Evolutionary conservation across 2,888 invertebrate species (phyloP).

Genomic region (Nasonovia ribisnigri): DNA sequence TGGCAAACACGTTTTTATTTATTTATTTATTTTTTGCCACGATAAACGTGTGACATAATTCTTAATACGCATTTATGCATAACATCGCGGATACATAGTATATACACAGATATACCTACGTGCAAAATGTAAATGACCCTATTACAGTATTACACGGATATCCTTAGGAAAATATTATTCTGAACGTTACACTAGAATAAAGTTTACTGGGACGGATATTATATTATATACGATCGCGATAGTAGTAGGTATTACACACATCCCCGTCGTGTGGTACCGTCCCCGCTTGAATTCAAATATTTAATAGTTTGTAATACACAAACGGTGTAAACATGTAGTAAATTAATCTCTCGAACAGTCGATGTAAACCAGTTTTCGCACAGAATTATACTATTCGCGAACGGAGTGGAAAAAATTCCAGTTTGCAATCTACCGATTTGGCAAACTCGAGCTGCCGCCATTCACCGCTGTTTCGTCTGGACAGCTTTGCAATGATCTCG

Average conservation of each 20-base stretch:
- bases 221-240: neutral
- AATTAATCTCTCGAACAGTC: neutral
- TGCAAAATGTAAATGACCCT: neutral
- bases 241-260: neutral
- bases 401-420: neutral
- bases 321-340: neutral
- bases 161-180: neutral
- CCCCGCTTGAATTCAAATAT: neutral
- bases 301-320: neutral
- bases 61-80: slow-evolving; percentile 5
- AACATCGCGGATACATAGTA: neutral
- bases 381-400: neutral
- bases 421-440: neutral
- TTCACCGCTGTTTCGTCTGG: neutral
- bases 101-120: neutral
- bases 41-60: slow-evolving; percentile 42
- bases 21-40: slow-evolving; percentile 22
- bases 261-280: neutral
- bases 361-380: neutral
- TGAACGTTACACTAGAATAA: neutral
- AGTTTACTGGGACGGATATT: neutral
- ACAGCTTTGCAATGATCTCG: neutral
- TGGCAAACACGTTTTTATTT: slow-evolving; percentile 41
- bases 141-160: neutral
- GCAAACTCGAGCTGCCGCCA: neutral